Conservation (phyloP, 1,140 invertebrate species). For the Schmidtea mediterranea region DNA sequence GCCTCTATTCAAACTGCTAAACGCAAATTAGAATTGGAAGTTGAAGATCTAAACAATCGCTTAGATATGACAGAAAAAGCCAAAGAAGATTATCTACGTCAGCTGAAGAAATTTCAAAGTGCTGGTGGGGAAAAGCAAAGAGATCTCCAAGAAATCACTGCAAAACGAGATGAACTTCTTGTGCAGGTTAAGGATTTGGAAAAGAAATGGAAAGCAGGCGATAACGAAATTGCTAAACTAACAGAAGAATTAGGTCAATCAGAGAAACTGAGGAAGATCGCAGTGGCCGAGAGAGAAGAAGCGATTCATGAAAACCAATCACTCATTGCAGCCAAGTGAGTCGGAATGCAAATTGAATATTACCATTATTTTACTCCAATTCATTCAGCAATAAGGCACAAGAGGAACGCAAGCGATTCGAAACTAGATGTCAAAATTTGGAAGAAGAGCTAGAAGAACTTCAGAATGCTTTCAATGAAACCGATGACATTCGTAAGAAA, state of each 20-base stretch:
- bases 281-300: neutral
- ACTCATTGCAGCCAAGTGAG: neutral
- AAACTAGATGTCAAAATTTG: neutral
- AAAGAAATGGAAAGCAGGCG: neutral
- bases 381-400: no score
- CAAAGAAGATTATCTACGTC: neutral
- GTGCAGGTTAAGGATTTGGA: neutral
- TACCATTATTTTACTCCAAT: no score
- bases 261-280: neutral
- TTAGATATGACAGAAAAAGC: no score
- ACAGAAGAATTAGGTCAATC: neutral
- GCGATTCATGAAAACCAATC: neutral
- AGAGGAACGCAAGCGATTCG: conserved; percentile 1
- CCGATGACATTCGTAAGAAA: neutral
- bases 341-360: no score
- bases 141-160: neutral
- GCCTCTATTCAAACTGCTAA: neutral
- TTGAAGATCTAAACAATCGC: no score
- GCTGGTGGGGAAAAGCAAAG: neutral
- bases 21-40: no score
- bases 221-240: neutral
- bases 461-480: neutral
- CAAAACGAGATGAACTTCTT: neutral
- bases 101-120: conserved; percentile 1
- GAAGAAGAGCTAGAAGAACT: conserved; percentile 5